phyloP scores from a whole-genome alignment of 2,888 invertebrate genomes.

The Nemapogon koenigi region DNA sequence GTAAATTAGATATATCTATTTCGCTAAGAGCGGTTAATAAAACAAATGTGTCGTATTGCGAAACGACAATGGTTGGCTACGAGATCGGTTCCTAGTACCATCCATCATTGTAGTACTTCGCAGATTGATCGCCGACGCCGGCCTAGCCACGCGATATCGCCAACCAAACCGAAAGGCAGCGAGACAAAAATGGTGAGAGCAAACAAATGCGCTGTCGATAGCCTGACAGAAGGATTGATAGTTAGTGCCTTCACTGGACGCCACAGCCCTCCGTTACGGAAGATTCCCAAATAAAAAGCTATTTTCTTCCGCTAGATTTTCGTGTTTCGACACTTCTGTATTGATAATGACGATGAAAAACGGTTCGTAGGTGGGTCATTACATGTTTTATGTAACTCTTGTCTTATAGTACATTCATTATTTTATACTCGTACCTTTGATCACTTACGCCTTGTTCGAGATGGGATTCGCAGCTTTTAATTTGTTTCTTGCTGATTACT shows the following conservation, averaged over 20 bases:
- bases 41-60: constrained; percentile 9
- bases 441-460: too few species aligned
- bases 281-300: constrained; percentile 7
- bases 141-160: constrained; percentile 18
- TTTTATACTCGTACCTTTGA: too few species aligned
- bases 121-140: constrained; percentile 42
- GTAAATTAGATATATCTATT: too few species aligned
- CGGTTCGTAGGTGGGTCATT: too few species aligned
- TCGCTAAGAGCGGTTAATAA: too few species aligned
- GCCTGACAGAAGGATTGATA: constrained; percentile 58
- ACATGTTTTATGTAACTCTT: too few species aligned
- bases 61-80: neutral
- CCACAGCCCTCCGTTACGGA: constrained; percentile 5
- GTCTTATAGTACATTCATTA: too few species aligned
- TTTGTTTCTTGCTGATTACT: too few species aligned
- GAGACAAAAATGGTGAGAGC: constrained; percentile 58
- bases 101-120: constrained; percentile 41
- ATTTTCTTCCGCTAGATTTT: constrained; percentile 6
- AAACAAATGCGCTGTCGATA: constrained; percentile 61
- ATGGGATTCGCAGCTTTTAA: too few species aligned
- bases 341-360: too few species aligned
- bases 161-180: constrained; percentile 18
- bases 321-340: constrained; percentile 5
- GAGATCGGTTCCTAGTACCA: constrained; percentile 18
- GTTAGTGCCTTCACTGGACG: constrained; percentile 24